Conservation (phyloP, 1,140 invertebrate species). For the Rhagoletis zephyria region DNA sequence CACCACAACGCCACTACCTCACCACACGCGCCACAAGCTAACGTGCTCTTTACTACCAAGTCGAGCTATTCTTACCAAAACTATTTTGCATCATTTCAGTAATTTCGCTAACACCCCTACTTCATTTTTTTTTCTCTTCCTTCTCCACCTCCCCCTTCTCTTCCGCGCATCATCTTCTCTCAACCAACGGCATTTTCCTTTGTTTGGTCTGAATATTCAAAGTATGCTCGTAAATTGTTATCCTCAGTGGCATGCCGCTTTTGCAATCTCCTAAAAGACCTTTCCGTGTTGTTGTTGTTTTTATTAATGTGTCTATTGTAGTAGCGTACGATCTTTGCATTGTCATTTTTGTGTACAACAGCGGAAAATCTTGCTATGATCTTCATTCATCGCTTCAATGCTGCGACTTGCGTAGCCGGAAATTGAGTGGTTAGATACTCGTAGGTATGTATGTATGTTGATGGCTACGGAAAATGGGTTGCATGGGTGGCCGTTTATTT, state of each 20-base stretch:
- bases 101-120: neutral
- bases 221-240: neutral
- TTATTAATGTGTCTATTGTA: neutral
- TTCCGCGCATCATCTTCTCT: too few relatives aligned
- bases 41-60: neutral
- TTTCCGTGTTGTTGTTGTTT: neutral
- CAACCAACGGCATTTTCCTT: neutral
- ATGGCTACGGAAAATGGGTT: too few relatives aligned
- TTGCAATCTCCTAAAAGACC: neutral
- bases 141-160: too few relatives aligned
- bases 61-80: neutral
- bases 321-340: neutral
- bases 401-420: neutral
- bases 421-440: neutral
- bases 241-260: neutral
- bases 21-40: constrained; percentile 3
- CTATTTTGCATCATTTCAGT: neutral
- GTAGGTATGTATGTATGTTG: neutral
- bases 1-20: neutral
- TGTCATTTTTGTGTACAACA: constrained; percentile 16
- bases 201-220: neutral
- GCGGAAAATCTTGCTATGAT: constrained; percentile 5
- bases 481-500: too few relatives aligned
- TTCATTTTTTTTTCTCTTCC: neutral
- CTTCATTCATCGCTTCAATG: neutral